phyloP scores from a whole-genome alignment of 1,140 invertebrate genomes.

The Thrips palmi region DNA sequence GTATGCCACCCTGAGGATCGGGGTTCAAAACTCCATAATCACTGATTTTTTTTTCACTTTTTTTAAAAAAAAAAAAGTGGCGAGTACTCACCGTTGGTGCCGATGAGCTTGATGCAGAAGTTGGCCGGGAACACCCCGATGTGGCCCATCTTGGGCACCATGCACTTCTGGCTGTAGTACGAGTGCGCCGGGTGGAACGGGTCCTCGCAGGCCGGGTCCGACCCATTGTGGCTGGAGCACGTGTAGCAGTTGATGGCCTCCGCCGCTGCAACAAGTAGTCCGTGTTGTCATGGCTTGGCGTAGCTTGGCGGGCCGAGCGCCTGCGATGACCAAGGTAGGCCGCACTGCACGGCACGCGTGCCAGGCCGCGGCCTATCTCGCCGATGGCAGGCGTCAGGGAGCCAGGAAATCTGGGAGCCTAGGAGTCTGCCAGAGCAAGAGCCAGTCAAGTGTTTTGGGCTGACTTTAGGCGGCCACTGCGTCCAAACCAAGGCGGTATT shows the following conservation, averaged over 20 bases:
- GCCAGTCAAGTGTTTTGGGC: too few relatives aligned
- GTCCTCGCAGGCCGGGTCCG: conserved; percentile 34
- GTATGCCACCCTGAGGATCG: too few relatives aligned
- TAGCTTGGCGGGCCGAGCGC: not conserved
- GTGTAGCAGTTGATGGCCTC: conserved; percentile 34
- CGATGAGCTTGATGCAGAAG: conserved; percentile 37
- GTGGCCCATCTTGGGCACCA: conserved; percentile 32
- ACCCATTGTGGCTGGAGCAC: conserved; percentile 34
- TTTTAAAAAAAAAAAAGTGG: too few relatives aligned
- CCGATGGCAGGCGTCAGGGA: too few relatives aligned
- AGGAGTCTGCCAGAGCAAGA: too few relatives aligned
- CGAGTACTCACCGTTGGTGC: conserved; percentile 25
- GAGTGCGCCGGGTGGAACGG: conserved; percentile 31
- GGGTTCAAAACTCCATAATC: not conserved
- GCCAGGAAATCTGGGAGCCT: too few relatives aligned
- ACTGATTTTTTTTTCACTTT: not conserved
- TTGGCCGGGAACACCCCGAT: conserved; percentile 37
- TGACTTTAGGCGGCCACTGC: too few relatives aligned
- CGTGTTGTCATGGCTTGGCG: too few relatives aligned
- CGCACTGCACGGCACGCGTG: too few relatives aligned
- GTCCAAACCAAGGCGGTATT: too few relatives aligned
- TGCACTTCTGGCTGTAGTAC: conserved; percentile 30
- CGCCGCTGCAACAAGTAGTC: conserved; percentile 12
- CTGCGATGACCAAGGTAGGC: conserved; percentile 2
- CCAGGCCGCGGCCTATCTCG: too few relatives aligned